Evolutionary conservation across 2,888 invertebrate genomes (phyloP), one percentile per base, ranked within the genome.

Genomic region (Noctua janthe): DNA sequence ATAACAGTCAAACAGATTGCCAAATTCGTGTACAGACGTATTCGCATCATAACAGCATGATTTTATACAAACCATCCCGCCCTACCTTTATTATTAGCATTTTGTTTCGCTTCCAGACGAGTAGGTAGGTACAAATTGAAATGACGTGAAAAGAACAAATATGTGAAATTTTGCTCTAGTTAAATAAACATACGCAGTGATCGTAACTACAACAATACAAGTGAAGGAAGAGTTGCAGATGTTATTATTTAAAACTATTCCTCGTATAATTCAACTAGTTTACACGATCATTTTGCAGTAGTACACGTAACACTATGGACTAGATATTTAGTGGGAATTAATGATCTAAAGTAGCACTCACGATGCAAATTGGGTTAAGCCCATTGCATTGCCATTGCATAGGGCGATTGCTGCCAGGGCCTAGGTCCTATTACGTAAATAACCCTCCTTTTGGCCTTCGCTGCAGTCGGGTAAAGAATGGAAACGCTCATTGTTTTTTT

Each of bases 171-270:
- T 79, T 83, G 56, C 64, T 87, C 20, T 71, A 47, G 56, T 39
- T 39, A 74, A 79, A 84, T 74, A 84, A 80, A 84, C 74, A 79
- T 4, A 71, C 43, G 51, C 23, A 87, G 80, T 80, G 29, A 80
- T 70, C 69, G 74, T 72, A 84, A 84, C 85, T n/a, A 87, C 88
- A 87, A 85, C 87, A 87, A 84, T 66, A 85, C 74, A n/a, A 70
- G 69, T 71, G 84, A 84, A 70, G 62, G 87, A 87, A 77, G 74
- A 80, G 39, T 80, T 80, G 78, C 87, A 87, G 89, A 89, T 89
- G 87, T 87, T 87, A 72, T 76, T 70, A 80, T 80, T 83, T 74
- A 1, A 59, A 64, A 87, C 51, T 72, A 71, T 87, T 82, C 39
- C 56, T 66, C 23, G n/a, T 29, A 76, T 47, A 80, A 74, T 76